Percentiles rank a stretch among this genome's conserved stretches.
phyloP scores from a whole-genome alignment of 2,113 vertebrate genomes.

The Triplophysa dalaica region DNA sequence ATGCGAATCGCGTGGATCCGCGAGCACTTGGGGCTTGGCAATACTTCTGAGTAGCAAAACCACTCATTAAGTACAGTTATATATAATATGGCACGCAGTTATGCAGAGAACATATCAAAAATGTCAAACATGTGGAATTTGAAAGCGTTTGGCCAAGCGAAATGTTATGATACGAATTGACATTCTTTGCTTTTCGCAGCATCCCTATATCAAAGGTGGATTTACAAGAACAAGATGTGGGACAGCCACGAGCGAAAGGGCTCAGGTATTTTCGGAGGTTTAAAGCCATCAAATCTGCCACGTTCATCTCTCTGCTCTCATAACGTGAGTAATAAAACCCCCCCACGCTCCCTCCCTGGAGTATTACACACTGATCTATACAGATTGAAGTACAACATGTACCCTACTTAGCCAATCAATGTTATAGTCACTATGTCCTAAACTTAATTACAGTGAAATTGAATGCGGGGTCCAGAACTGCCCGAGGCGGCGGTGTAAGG shows the following conservation, averaged over 20 bases:
- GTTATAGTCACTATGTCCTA: slow-evolving; percentile 37
- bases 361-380: slow-evolving; percentile 8
- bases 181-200: slow-evolving; percentile 23
- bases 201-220: slow-evolving; percentile 1
- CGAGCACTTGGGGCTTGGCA: neutral
- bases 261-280: slow-evolving; percentile 7
- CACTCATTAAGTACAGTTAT: slow-evolving; percentile 29
- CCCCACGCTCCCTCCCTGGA: neutral
- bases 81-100: slow-evolving; percentile 10
- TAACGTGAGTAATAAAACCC: slow-evolving; percentile 16
- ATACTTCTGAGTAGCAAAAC: slow-evolving; percentile 5
- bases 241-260: neutral
- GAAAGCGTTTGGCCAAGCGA: neutral
- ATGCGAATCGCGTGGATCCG: neutral
- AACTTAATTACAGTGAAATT: slow-evolving; percentile 31
- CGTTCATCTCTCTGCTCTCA: slow-evolving; percentile 26
- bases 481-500: slow-evolving; percentile 4
- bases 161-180: slow-evolving; percentile 9
- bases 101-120: slow-evolving; percentile 22
- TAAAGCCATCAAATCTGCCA: neutral
- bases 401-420: slow-evolving; percentile 28
- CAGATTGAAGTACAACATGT: slow-evolving; percentile 31
- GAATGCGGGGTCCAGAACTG: slow-evolving; percentile 22
- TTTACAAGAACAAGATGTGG: slow-evolving; percentile 25
- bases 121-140: slow-evolving; percentile 12